A percentile compares a stretch with the other conserved stretches of the same genome.
Conservation (phyloP, 1,140 invertebrate genomes). For the Bombus ignitus region DNA sequence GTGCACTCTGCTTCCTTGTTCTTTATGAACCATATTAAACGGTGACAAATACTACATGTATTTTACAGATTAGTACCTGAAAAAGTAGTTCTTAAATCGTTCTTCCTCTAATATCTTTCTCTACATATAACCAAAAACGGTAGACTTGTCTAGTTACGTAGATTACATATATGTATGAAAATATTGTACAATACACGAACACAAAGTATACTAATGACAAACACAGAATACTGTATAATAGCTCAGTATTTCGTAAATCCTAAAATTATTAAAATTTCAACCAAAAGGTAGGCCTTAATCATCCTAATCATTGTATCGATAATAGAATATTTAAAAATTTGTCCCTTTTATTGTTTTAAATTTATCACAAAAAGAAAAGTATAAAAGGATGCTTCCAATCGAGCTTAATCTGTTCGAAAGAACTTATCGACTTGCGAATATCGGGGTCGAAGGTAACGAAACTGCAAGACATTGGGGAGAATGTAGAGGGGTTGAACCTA, state of each 20-base stretch:
- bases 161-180: too few species aligned
- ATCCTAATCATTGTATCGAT: not conserved
- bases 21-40: not conserved
- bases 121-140: too few species aligned
- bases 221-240: not conserved
- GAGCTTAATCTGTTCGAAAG: conserved; percentile 44
- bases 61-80: not conserved
- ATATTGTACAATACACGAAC: not conserved
- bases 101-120: too few species aligned
- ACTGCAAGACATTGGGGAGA: conserved; percentile 47
- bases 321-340: not conserved
- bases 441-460: conserved; percentile 56
- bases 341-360: not conserved
- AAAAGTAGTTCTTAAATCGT: not conserved
- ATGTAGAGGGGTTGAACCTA: conserved; percentile 46
- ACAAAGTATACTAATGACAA: not conserved
- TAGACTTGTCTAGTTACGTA: too few species aligned
- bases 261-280: not conserved
- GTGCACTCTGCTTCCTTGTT: not conserved
- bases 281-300: not conserved
- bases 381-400: conserved; percentile 61
- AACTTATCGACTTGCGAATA: conserved; percentile 35
- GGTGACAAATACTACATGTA: not conserved
- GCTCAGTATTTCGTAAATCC: not conserved
- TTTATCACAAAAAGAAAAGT: not conserved